phyloP scores from a whole-genome alignment of 2,113 vertebrate species.

The Synodontis membranacea region DNA sequence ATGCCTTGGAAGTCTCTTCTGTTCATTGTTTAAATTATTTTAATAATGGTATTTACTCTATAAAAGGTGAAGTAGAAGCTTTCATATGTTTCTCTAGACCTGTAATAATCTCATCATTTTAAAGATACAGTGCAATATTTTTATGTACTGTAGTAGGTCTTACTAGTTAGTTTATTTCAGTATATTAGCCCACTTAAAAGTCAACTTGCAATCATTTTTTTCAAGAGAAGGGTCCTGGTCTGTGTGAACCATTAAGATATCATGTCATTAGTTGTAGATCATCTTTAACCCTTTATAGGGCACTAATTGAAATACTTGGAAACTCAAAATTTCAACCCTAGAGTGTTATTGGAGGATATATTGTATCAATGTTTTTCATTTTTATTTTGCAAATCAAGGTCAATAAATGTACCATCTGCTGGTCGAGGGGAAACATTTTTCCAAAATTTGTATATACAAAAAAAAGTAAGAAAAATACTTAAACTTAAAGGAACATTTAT shows the following conservation, averaged over 20 bases:
- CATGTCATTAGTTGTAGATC: too few relatives aligned
- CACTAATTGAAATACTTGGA: too few relatives aligned
- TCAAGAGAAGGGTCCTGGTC: not conserved
- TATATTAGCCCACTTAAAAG: not conserved
- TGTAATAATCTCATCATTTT: not conserved
- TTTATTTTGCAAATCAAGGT: too few relatives aligned
- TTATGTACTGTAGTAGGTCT: not conserved
- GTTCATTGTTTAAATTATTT: slow-evolving; percentile 23
- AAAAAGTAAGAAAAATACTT: too few relatives aligned
- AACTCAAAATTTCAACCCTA: too few relatives aligned
- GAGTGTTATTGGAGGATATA: too few relatives aligned
- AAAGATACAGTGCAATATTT: not conserved
- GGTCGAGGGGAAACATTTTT: too few relatives aligned
- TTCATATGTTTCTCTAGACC: not conserved
- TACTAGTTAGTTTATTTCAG: not conserved
- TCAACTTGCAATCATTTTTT: not conserved
- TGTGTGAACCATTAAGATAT: not conserved
- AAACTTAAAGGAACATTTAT: too few relatives aligned
- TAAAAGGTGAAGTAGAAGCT: not conserved
- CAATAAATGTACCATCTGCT: too few relatives aligned
- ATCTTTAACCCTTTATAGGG: too few relatives aligned
- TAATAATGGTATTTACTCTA: not conserved
- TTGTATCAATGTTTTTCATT: too few relatives aligned
- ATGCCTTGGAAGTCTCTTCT: not conserved
- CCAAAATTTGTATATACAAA: too few relatives aligned